These are phyloP conservation scores for Drosophila paramelanica DNA, from an alignment of 2,888 invertebrate genomes.

Conservation along the genomic window DNA sequence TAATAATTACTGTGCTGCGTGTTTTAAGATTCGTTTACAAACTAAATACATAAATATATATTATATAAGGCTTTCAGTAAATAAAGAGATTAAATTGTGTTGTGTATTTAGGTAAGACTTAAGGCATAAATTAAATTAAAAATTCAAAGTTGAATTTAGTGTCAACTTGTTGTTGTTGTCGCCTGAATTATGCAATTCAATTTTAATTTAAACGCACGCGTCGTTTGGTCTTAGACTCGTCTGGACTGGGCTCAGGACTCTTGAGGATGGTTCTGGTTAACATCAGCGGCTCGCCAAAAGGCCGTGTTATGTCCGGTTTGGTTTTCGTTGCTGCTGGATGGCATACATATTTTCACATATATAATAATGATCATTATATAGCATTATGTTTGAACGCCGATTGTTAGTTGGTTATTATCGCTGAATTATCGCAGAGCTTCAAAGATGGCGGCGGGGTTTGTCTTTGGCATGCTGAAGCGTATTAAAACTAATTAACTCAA, in stretches of 20 bases:
- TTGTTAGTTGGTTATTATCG: constrained; percentile 42
- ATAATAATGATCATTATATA: constrained; percentile 20
- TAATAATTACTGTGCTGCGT: constrained; percentile 75
- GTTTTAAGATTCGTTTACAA: constrained; percentile 25
- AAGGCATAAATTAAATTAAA: constrained; percentile 25
- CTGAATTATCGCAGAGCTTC: constrained; percentile 15
- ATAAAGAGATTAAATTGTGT: not conserved
- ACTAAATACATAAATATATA: constrained; percentile 41
- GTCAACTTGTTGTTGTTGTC: constrained; percentile 35
- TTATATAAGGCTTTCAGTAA: constrained; percentile 34
- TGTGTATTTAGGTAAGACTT: constrained; percentile 13
- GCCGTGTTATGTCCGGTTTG: constrained; percentile 86
- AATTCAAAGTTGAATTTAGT: constrained; percentile 25
- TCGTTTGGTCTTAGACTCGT: constrained; percentile 56
- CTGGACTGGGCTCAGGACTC: constrained; percentile 42
- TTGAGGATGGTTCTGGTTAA: constrained; percentile 82
- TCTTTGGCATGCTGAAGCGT: constrained; percentile 48
- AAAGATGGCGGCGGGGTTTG: constrained; percentile 8
- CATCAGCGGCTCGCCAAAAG: constrained; percentile 93
- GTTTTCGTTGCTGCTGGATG: constrained; percentile 59
- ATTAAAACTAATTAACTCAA: constrained; percentile 74
- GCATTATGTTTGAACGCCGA: constrained; percentile 2
- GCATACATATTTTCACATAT: constrained; percentile 7
- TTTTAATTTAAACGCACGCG: constrained; percentile 55
- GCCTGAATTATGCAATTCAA: constrained; percentile 15